Evolutionary conservation across 2,113 vertebrate species (phyloP), one percentile per base, ranked within the genome.

Genomic region (Calidris pygmaea): DNA sequence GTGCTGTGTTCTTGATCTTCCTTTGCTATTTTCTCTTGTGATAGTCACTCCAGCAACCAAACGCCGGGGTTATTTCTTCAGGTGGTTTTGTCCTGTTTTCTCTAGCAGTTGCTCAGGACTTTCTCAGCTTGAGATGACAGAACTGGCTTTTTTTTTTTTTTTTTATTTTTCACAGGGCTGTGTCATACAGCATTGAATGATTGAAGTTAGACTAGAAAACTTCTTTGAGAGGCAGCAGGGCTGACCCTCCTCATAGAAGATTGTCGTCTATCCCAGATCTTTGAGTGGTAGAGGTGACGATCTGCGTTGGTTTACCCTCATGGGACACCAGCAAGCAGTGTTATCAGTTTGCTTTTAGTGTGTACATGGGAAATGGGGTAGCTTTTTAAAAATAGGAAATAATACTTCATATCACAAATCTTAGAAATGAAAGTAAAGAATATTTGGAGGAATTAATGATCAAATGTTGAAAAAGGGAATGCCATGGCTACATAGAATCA

Each of bases 181-280:
- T 85, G 29, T 32, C 34, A 5, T 30, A 35, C 4, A 7, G 3
- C 21, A 24, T 3, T 78, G 53, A 50, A 27, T 47, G 14, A 18
- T 37, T 10, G 3, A 55, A 43, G n/a, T 32, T 60, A 68, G 83
- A 43, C 11, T 24, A 26, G 52, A 62, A 48, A 19, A 20, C 5
- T n/a, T 55, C 7, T 53, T 79, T 53, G 17, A 53, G 76, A 53
- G 32, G 35, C 22, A 30, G 17, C 18, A 58, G 59, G 45, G 9
- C 23, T 90, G 34, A 13, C 23, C 3, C 4, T 35, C 10, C 5
- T 66, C 8, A 5, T 8, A 72, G 10, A 27, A 52, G 17, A 15
- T 2, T 0, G 14, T 15, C 0, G 2, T 43, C 35, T 59, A 5
- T 7, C 17, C 6, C 7, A 14, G 9, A 48, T 48, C 21, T 22